Conservation (phyloP, 2,797 vertebrate species). For the Cichlasoma orientale region DNA sequence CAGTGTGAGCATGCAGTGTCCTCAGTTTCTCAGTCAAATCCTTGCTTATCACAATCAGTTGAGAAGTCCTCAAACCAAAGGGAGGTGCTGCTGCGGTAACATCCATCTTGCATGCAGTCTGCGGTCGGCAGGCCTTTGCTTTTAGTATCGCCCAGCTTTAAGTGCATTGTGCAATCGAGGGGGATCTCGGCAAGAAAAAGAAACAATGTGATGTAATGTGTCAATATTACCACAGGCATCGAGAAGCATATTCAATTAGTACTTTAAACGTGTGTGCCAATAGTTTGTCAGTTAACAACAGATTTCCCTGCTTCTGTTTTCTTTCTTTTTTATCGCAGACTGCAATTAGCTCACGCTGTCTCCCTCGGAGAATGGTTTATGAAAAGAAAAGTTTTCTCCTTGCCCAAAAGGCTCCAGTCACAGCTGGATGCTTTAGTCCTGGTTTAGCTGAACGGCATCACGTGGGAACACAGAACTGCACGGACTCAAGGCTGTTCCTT, state of each 20-base stretch:
- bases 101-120: not conserved
- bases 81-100: not conserved
- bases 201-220: too few relatives aligned
- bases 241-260: not conserved
- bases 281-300: not conserved
- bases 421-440: constrained; percentile 24
- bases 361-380: not conserved
- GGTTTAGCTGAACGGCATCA: not conserved
- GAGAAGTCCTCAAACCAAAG: not conserved
- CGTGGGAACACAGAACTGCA: not conserved
- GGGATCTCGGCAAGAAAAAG: too few relatives aligned
- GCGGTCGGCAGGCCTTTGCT: not conserved
- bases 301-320: not conserved
- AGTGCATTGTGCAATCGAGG: too few relatives aligned
- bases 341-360: not conserved
- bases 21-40: not conserved
- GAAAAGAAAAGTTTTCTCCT: not conserved
- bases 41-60: not conserved
- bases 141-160: not conserved
- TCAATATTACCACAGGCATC: not conserved
- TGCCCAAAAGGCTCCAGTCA: constrained; percentile 11
- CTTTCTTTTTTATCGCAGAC: not conserved
- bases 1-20: not conserved
- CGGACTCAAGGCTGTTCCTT: constrained; percentile 6
- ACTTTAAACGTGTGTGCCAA: not conserved